These are phyloP conservation scores for Sebastes vulpes DNA, from an alignment of 2,797 vertebrate species.

Conservation along the genomic window DNA sequence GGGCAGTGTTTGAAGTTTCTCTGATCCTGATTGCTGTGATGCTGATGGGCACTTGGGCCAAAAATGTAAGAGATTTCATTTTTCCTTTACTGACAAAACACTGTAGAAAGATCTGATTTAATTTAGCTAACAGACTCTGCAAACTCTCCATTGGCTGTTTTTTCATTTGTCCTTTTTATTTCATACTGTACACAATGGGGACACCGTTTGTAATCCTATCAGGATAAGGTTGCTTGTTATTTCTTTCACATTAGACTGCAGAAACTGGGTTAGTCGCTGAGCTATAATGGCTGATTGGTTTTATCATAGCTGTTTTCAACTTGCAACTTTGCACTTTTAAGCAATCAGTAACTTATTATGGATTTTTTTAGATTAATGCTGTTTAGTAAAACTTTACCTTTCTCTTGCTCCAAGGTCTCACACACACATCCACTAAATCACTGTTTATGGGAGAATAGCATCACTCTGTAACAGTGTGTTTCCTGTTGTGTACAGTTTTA, in stretches of 20 bases:
- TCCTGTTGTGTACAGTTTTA: slow-evolving; percentile 12
- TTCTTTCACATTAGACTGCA: background rate
- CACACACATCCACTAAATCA: background rate
- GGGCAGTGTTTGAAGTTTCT: background rate
- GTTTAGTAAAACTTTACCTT: background rate
- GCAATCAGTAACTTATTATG: background rate
- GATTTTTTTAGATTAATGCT: background rate
- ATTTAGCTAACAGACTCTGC: background rate
- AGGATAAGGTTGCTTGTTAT: background rate
- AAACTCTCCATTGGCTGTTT: background rate
- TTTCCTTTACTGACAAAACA: background rate
- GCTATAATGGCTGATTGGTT: background rate
- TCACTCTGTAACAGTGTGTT: background rate
- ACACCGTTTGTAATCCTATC: background rate
- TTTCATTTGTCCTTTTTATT: background rate
- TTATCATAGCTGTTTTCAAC: background rate
- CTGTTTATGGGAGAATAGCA: background rate
- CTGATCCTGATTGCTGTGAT: slow-evolving; percentile 54
- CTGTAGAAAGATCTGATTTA: background rate
- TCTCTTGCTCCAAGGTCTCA: background rate
- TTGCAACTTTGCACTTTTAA: background rate
- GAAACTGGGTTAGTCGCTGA: background rate
- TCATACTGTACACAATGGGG: background rate
- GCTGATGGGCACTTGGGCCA: slow-evolving; percentile 45
- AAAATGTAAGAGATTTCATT: slow-evolving; percentile 56